Conservation (phyloP, 2,888 invertebrate species). For the Euplexia lucipara region DNA sequence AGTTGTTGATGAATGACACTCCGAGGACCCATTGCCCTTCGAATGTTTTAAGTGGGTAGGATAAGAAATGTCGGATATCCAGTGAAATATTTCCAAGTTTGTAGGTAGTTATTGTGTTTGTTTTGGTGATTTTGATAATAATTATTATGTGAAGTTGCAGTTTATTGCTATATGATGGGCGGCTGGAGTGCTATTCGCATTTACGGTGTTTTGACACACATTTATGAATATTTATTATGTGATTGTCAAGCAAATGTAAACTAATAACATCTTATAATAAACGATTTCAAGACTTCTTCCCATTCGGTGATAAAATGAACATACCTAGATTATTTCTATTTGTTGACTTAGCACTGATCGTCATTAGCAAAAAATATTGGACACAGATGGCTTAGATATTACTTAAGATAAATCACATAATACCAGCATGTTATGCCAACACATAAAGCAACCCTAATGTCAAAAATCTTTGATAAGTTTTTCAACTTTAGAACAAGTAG, state of each 20-base stretch:
- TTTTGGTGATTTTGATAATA: slow-evolving; percentile 66
- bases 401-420: no score
- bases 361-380: no score
- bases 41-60: slow-evolving; percentile 89
- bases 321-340: no score
- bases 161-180: slow-evolving; percentile 67
- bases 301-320: no score
- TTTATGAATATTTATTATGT: slow-evolving; percentile 35
- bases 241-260: background rate
- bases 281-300: background rate
- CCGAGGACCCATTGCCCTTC: slow-evolving; percentile 90
- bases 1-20: slow-evolving; percentile 91
- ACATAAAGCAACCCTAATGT: no score
- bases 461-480: no score
- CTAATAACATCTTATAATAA: background rate
- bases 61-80: slow-evolving; percentile 90
- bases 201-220: slow-evolving; percentile 10
- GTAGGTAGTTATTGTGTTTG: slow-evolving; percentile 67
- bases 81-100: slow-evolving; percentile 84
- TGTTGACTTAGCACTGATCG: no score
- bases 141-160: slow-evolving; percentile 79
- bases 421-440: no score
- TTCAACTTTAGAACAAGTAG: no score
- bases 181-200: slow-evolving; percentile 69
- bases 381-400: no score